Evolutionary conservation across 2,113 vertebrate species (phyloP).

Genomic region (Cromileptes altivelis): DNA sequence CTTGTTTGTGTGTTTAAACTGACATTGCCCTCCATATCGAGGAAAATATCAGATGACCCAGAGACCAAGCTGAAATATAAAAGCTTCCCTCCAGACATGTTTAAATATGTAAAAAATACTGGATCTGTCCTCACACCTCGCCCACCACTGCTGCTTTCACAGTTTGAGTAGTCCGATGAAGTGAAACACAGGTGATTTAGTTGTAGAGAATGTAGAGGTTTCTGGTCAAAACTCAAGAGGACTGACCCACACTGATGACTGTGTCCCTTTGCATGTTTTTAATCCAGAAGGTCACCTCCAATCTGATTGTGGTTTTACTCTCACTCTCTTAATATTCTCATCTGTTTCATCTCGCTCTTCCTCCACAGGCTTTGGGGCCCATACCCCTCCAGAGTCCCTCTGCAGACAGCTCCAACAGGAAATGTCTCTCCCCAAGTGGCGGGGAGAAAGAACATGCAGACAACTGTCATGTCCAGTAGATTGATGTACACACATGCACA

Average conservation of each 20-base stretch:
- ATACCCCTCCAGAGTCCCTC: conserved; percentile 52
- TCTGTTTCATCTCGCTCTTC: not conserved
- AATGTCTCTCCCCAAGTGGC: conserved; percentile 4
- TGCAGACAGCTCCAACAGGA: conserved; percentile 61
- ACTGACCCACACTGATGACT: not conserved
- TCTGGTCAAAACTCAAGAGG: conserved; percentile 24
- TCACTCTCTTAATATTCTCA: not conserved
- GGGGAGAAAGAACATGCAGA: conserved; percentile 76
- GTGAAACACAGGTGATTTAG: conserved; percentile 7
- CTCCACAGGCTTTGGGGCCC: conserved; percentile 58
- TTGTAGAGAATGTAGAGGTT: conserved; percentile 17
- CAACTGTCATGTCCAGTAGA: conserved; percentile 90
- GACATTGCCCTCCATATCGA: not conserved
- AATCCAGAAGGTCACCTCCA: not conserved
- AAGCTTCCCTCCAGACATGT: too few species aligned
- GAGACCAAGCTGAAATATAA: not conserved
- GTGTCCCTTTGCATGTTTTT: not conserved
- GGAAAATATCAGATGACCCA: not conserved
- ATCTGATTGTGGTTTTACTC: not conserved
- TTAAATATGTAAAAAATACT: too few species aligned
- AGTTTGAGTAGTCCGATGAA: not conserved
- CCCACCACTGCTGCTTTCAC: too few species aligned
- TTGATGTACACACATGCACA: not conserved
- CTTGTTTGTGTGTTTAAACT: not conserved
- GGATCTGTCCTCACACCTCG: too few species aligned